Base-by-base conservation (phyloP, 2,888 invertebrate species). In the Zygaena filipendulae region DNA sequence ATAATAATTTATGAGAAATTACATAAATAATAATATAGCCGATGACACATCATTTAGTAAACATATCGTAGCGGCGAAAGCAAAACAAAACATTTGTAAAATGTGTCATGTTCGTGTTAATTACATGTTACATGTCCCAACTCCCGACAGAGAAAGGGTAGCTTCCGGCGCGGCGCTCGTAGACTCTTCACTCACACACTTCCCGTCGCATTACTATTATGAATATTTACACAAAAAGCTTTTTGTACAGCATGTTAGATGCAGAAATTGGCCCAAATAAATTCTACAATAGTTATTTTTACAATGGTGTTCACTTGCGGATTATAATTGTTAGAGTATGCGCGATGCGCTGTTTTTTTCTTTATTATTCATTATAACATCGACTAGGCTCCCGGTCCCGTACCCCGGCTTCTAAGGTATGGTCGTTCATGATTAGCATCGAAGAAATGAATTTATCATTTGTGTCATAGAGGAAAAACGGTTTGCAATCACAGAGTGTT, bases 221-320 rank as follows among this genome's bases (percentile, higher is more conserved):
- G 58, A 59, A 62, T 77, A 71, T 72, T 66, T 74, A 77, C 77
- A 79, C 72, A 79, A 74, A 79, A 79, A 79, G 75, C 77, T 75
- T 58, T 61, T 72, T 79, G 56, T 77, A 79, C 77, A 77, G 77
- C 77, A 54, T 71, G 77, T 77, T 75, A 77, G 72, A 72, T 71
- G 75, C 74, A 63, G 61, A 67, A 72, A 62, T 66, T 70, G 61
- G 63, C 62, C 62, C 64, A 71, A 63, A 60, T 60, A 16, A 56
- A 59, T 59, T 49, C 64, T 69, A 71, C 66, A 48, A 54, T 16
- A 66, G 69, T 71, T 68, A 68, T 59, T 52, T 66, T 63, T 63
- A 64, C 59, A 61, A 50, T 58, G 51, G 59, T 55, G 49, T 57
- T 53, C 62, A 59, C 42, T 49, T 46, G 46, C 44, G 45, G 42